Conservation (phyloP, 2,888 invertebrate species). For the Protophormia terraenovae region DNA sequence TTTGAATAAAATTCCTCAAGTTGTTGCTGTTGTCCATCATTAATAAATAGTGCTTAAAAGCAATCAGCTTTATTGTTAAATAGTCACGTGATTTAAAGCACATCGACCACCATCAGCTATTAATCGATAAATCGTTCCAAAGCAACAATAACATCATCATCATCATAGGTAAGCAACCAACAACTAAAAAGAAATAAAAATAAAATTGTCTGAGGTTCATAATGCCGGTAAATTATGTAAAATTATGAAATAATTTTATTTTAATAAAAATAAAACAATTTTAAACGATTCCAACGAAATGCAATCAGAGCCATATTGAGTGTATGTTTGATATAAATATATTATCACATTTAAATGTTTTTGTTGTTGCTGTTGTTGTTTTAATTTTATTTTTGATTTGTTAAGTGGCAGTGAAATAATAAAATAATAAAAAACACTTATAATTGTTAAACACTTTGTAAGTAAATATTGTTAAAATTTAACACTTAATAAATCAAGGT, state of each 20-base stretch:
- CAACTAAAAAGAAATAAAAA: background rate
- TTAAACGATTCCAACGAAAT: background rate
- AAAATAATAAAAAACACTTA: conserved; percentile 3
- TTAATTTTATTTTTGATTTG: background rate
- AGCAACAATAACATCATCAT: background rate
- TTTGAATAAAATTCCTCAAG: background rate
- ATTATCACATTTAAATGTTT: conserved; percentile 25
- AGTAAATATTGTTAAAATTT: conserved; percentile 24
- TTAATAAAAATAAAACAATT: background rate
- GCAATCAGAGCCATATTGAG: background rate
- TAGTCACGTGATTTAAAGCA: conserved; percentile 49
- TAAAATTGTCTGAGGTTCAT: conserved; percentile 49
- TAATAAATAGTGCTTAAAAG: background rate
- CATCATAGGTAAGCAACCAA: background rate
- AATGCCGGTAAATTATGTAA: conserved; percentile 59
- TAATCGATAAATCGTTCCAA: conserved; percentile 2
- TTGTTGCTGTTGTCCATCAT: background rate
- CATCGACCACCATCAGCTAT: background rate
- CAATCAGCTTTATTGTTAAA: background rate
- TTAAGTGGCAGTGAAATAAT: background rate
- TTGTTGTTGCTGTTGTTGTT: background rate
- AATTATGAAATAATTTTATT: conserved; percentile 50
- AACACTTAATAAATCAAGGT: conserved; percentile 58
- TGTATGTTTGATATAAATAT: background rate
- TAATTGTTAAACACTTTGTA: conserved; percentile 16